phyloP scores from a whole-genome alignment of 2,113 vertebrate species.

The Cacatua alba region DNA sequence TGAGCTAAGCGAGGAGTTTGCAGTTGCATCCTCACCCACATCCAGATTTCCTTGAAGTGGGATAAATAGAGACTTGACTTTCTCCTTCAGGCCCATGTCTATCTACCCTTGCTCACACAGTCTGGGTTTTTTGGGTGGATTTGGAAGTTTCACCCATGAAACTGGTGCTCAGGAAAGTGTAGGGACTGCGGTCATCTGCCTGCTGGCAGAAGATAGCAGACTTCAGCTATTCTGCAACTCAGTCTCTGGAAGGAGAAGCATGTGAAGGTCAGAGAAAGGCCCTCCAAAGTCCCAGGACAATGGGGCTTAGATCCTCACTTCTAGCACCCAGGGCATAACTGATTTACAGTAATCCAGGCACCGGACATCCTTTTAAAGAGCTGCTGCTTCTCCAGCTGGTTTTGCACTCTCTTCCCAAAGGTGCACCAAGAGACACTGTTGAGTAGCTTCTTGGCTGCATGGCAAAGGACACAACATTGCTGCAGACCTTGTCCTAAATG shows the following conservation, averaged over 20 bases:
- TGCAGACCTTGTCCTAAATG: background rate
- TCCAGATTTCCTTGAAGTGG: background rate
- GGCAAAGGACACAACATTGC: background rate
- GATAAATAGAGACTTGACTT: background rate
- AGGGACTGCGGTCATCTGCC: too few species aligned
- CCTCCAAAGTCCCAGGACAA: background rate
- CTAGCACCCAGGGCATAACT: background rate
- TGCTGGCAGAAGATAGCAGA: background rate
- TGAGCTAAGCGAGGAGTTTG: background rate
- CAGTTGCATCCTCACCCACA: background rate
- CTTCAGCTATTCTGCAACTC: background rate
- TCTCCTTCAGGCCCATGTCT: background rate
- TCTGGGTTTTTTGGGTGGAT: background rate
- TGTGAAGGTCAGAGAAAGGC: background rate
- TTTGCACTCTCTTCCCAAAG: background rate
- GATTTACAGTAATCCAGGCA: background rate
- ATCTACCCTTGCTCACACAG: background rate
- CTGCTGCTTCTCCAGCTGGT: background rate
- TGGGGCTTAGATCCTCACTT: background rate
- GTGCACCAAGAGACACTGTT: background rate
- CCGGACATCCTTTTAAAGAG: background rate
- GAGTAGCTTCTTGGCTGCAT: background rate
- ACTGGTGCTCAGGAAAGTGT: background rate
- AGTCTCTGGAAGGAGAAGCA: background rate
- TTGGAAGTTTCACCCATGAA: background rate